A percentile compares a stretch with the other conserved stretches of the same genome.
Evolutionary conservation across 2,888 invertebrate species (phyloP).

Genomic region (Sicus ferrugineus): DNA sequence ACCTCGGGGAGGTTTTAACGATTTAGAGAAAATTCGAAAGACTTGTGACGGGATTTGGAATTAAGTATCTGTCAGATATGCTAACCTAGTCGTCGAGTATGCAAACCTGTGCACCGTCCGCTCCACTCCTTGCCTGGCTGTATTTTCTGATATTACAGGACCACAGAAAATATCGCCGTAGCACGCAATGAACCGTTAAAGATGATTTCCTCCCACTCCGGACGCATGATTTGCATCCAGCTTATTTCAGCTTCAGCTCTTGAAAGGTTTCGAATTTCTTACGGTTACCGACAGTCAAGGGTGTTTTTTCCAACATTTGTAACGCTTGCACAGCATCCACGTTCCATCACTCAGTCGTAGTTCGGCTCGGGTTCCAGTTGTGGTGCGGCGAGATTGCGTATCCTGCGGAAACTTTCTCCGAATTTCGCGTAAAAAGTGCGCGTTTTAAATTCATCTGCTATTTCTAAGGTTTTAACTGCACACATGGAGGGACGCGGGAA

Average conservation of each 20-base stretch:
- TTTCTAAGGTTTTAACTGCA: neutral
- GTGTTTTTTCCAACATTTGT: too few relatives aligned
- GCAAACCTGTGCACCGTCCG: too few relatives aligned
- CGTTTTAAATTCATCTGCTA: neutral
- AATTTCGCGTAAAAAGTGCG: neutral
- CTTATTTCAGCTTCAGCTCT: neutral
- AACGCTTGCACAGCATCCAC: too few relatives aligned
- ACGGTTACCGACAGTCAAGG: neutral
- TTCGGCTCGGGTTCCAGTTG: too few relatives aligned
- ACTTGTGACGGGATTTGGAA: constrained; percentile 29
- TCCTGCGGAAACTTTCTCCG: neutral
- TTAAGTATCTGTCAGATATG: neutral
- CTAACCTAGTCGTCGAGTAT: too few relatives aligned
- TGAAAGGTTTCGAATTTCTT: neutral
- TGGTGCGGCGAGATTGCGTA: too few relatives aligned
- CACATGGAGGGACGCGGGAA: neutral
- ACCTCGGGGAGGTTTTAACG: constrained; percentile 17
- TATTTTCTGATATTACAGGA: too few relatives aligned
- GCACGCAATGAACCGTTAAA: constrained; percentile 60
- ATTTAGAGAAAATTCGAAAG: constrained; percentile 37
- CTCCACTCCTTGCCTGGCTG: too few relatives aligned
- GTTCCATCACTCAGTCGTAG: too few relatives aligned
- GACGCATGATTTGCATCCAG: constrained; percentile 14
- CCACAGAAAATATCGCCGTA: constrained; percentile 36
- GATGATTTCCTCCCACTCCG: constrained; percentile 52